Evolutionary conservation across 2,113 vertebrate species (phyloP), one percentile per base, ranked within the genome.

Genomic region (Mola mola): DNA sequence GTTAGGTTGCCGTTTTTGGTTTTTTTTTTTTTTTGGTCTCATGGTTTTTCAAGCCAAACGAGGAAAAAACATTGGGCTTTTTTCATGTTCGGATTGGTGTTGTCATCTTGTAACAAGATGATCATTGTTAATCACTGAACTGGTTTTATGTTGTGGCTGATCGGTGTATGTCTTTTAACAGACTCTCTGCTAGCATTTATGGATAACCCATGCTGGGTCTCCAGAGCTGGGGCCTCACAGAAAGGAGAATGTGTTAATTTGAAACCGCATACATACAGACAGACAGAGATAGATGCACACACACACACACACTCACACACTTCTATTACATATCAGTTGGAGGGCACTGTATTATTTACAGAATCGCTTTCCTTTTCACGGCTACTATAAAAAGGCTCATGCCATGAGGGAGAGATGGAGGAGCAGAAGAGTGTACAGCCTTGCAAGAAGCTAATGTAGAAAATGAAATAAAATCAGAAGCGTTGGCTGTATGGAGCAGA

Each of bases 301-400:
- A 57, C 66, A 33, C 58, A 57, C 44, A 47, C 63, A 48, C 38
- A 37, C 20, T 31, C 25, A 47, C 53, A 43, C 26, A 33, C 58
- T 52, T n/a, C 56, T 51, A 42, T 55, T 13, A 67, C 46, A 55
- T 58, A 57, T 53, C 52, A 43, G 61, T 60, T 25, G 51, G 28
- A 31, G 72, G 26, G 31, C 33, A 21, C 52, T 90, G 70, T 79
- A 88, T 88, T 86, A 86, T 89, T 89, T 80, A 89, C 72, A 79
- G 62, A 53, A 66, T 72, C 48, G 46, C 55, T 56, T 65, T 57
- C 19, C 62, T 60, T 72, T 77, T 70, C 37, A 68, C 52, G 10
- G 11, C 51, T 44, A 33, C 76, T 84, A 85, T 85, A 81, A 88
- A n/a, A 86, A 85, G 78, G 79, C 46, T 51, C 47, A 37, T 19